Evolutionary conservation across 2,113 vertebrate genomes (phyloP), one percentile per base, ranked within the genome.

Genomic region (Phrynosoma blainvillii): DNA sequence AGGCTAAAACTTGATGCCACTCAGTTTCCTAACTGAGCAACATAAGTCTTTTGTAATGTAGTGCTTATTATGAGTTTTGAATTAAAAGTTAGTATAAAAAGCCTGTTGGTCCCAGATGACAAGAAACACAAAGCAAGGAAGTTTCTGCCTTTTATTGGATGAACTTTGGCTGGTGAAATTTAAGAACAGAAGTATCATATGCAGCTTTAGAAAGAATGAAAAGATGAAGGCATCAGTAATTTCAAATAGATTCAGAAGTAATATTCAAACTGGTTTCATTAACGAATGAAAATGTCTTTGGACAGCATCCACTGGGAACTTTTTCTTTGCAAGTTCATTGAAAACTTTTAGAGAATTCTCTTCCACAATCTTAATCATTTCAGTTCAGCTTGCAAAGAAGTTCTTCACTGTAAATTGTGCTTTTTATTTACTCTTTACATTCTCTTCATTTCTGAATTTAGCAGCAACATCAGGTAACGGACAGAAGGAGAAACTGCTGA

Each of bases 261-360:
- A 56, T 78, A 70, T 78, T 77, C 86, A 76, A 8, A 12, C 16
- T 52, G 16, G 30, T 82, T 79, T 82, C 56, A 88, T 83, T 77
- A 88, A 83, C 83, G 62, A 84, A 88, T 88, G 47, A 40, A 88
- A 83, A 83, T 83, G 59, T 68, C 52, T 88, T 83, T 54, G 74
- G 40, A 14, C 42, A 74, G 20, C 14, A 47, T 42, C 80, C 74
- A 83, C 40, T 77, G 71, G 79, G 79, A 87, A 86, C 40, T n/a
- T 54, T 71, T 27, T 7, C 65, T 80, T 66, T 27, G 32, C 65
- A 86, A 78, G 32, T 71, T 71, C 27, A 71, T 6, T 84, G 82
- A 73, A 71, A 84, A 82, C 21, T 82, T 62, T 14, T 27, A 84
- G 32, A 21, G 66, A 83, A 12, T 9, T 30, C 40, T 52, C 66